Base-by-base conservation (phyloP, 2,888 invertebrate genomes). In the Marasmarcha lunaedactyla region DNA sequence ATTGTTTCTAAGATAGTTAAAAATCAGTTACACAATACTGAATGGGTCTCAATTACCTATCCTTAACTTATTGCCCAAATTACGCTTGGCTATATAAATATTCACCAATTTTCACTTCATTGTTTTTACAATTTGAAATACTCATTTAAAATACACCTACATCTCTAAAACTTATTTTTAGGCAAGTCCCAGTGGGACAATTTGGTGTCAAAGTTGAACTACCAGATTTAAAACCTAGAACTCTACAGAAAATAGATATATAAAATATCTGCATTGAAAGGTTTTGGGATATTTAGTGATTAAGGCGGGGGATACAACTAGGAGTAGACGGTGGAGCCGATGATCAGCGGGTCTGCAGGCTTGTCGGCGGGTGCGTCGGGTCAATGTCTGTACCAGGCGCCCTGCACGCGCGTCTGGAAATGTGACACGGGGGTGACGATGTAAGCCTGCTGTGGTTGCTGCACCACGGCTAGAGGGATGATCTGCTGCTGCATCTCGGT, bases 391-490 rank as follows among this genome's bases (percentile, higher is more conserved):
- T 84, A 85, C 84, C 84, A 83, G 42, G 87, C 79, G 45, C 87
- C 87, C 56, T 87, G 87, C 44, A 87, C 87, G 42, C 87, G 83
- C 41, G 87, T 87, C 50, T 88, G 85, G 64, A 89, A 78, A 67
- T 88, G 88, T 14, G 88, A 87, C 15, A 89, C 88, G 1, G 88
- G 88, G 1, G 88, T 88, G 6, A 89, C 88, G 44, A 88, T 79
- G 60, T 88, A 89, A 0, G 88, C 85, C 51, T 87, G 87, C 55
- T 88, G 88, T 36, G 87, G 87, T 48, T 88, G 86, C 45, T 85
- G 87, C 1, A 88, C 86, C 15, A 88, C 87, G 7, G 88, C 87
- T 25, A 88, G 57, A 0, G 88, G 88, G 46, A 88, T 88, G 4
- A 88, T 87, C 60, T 88, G 88, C 50, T 88, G 88, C 7, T 86